A percentile compares a stretch with the other conserved stretches of the same genome.
phyloP scores from a whole-genome alignment of 2,888 invertebrate species.

The Halocaridina rubra region DNA sequence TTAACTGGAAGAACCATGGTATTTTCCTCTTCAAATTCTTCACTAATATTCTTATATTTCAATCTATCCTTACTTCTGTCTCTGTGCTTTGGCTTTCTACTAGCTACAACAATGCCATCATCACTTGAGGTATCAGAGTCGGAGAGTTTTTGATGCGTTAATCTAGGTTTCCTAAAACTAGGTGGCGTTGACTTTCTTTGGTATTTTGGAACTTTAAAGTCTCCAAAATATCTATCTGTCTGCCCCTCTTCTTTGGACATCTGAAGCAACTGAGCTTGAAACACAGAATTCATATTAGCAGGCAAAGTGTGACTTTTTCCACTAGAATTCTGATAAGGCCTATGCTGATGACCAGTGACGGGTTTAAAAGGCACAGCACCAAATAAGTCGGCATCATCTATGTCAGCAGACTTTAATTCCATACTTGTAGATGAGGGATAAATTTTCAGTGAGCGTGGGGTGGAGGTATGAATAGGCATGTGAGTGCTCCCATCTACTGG shows the following conservation, averaged over 20 bases:
- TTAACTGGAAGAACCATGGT: conserved; percentile 60
- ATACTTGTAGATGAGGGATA: background rate
- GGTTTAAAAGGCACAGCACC: conserved; percentile 63
- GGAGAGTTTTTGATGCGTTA: conserved; percentile 61
- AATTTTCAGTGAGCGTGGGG: conserved; percentile 38
- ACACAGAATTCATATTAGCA: conserved; percentile 61
- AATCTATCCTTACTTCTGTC: conserved; percentile 61
- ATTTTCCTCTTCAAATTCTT: conserved; percentile 63
- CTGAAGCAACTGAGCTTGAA: conserved; percentile 60
- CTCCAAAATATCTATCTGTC: conserved; percentile 29
- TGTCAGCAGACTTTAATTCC: conserved; percentile 16
- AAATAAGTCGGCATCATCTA: conserved; percentile 57
- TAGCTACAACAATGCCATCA: conserved; percentile 15
- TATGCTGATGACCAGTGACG: conserved; percentile 23
- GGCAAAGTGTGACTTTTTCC: conserved; percentile 59
- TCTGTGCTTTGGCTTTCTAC: conserved; percentile 45
- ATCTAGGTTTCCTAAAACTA: conserved; percentile 57
- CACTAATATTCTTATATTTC: conserved; percentile 63
- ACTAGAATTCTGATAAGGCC: conserved; percentile 8
- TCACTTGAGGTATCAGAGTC: conserved; percentile 60
- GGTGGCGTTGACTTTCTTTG: conserved; percentile 58
- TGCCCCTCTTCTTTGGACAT: conserved; percentile 51
- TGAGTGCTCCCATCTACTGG: conserved; percentile 20
- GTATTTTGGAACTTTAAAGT: conserved; percentile 35
- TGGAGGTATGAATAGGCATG: conserved; percentile 38